Evolutionary conservation across 1,140 invertebrate genomes (phyloP), one percentile per base, ranked within the genome.

Genomic region (Hirudo medicinalis): DNA sequence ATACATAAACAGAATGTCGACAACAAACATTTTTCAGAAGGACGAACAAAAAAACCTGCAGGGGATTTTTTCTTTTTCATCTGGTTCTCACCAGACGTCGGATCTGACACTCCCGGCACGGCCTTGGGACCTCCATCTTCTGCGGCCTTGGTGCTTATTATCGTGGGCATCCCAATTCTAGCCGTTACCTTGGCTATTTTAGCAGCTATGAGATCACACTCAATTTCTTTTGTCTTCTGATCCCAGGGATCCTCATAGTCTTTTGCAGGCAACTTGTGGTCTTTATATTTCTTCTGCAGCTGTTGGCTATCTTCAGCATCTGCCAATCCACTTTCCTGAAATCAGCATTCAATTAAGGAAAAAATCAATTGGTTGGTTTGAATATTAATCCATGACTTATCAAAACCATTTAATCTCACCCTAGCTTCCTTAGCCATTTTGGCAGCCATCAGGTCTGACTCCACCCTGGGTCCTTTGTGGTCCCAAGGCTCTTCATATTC

Each of bases 401-500:
- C 5, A 49, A 49, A 49, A 49, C 9, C 43, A 49, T 15, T 49
- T 49, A 49, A 49, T 49, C 43, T 49, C 1, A 36, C 40, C 67
- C 36, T 27, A 40, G 69, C 69, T 27, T 70, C 69, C 53, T 70
- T 70, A 25, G 69, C 69, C n/a, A 70, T 49, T 49, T 70, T 70
- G 53, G 69, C 69, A 11, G 69, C 69, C 43, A 70, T 70, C 17
- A 70, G 32, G n/a, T 70, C 69, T 22, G 25, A 53, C 49, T 70
- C 69, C n/a, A 54, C 36, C 13, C 70, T 73, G 68, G 43, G 63
- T n/a, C 32, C 54, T 32, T 73, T 73, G 67, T 73, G 29, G 27
- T 73, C 72, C 72, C 72, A 73, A 15, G 72, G 72, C 43, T 73
- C 72, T 22, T 73, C 72, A 36, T 73, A 73, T 22, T 73, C 72